Base-by-base conservation (phyloP, 2,113 vertebrate genomes). In the Pelusios castaneus region DNA sequence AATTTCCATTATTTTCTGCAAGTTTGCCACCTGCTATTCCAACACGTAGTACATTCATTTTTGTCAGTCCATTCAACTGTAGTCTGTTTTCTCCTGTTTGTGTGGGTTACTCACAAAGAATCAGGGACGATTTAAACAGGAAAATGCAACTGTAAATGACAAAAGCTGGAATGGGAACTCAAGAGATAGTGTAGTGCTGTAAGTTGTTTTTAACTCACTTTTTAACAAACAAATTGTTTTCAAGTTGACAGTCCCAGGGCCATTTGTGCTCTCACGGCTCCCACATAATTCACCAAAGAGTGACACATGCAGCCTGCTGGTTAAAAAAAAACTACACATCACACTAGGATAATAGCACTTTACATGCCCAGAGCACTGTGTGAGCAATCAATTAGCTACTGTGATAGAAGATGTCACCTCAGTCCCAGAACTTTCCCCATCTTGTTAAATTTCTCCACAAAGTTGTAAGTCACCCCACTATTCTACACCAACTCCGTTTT, bases 351-450 rank as follows among this genome's bases (percentile, higher is more conserved):
- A 47, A 47, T 1, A 79, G 19, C 80, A 87, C 51, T 6, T 76
- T 13, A 70, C 0, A 0, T 4, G 1, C 34, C 1, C 25, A 49
- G 16, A 7, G 10, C 25, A 47, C 73, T 56, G 7, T 8, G n/a
- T 77, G 8, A 4, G 25, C 76, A 87, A 43, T 6, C 45, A 80
- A 5, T 14, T 1, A 63, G 43, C 8, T 24, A 2, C 54, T 2
- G 3, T 1, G 13, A 52, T 4, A 34, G 67, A 73, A 3, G 5
- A 11, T 22, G 55, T 16, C 85, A 91, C 10, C n/a, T 49, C n/a
- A 55, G 51, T 43, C 38, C 45, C 16, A 10, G 17, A 0, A 0
- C 4, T 76, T 38, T 54, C 4, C 9, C 6, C 38, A 7, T 2
- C 79, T 29, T 55, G 27, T 19, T 27, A 38, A 14, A 22, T 0